phyloP scores from a whole-genome alignment of 2,888 invertebrate species.

The Odontomyia ornata region DNA sequence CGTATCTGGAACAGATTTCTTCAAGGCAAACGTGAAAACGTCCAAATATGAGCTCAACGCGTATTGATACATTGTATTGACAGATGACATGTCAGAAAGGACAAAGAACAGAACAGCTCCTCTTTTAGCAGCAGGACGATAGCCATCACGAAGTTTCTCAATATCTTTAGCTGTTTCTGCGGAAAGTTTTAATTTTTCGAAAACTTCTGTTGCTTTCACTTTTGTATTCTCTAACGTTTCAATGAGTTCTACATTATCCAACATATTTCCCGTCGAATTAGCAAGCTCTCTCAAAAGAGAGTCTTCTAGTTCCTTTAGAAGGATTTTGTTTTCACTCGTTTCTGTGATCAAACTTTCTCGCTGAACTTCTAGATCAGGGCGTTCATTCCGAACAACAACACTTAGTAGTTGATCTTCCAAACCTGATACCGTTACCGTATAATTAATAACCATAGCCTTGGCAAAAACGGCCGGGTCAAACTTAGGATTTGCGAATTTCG shows the following conservation, averaged over 20 bases:
- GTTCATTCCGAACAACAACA: slow-evolving; percentile 87
- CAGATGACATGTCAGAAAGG: slow-evolving; percentile 86
- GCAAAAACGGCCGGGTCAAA: slow-evolving; percentile 88
- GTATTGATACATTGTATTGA: slow-evolving; percentile 93
- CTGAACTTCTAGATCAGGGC: slow-evolving; percentile 88
- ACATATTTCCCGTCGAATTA: slow-evolving; percentile 89
- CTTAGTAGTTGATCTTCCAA: slow-evolving; percentile 90
- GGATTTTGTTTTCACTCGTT: slow-evolving; percentile 85
- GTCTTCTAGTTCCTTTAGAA: slow-evolving; percentile 85
- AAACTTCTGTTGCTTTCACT: slow-evolving; percentile 83
- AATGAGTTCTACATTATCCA: slow-evolving; percentile 88
- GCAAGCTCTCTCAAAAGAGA: slow-evolving; percentile 84
- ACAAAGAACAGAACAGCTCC: slow-evolving; percentile 93
- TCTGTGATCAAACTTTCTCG: slow-evolving; percentile 83
- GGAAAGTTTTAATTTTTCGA: slow-evolving; percentile 80
- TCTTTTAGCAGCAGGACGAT: slow-evolving; percentile 83
- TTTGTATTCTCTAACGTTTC: slow-evolving; percentile 89
- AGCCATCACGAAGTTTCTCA: slow-evolving; percentile 83
- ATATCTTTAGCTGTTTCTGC: slow-evolving; percentile 81
- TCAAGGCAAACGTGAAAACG: slow-evolving; percentile 82
- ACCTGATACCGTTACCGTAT: slow-evolving; percentile 86
- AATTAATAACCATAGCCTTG: slow-evolving; percentile 89
- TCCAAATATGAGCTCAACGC: slow-evolving; percentile 85
- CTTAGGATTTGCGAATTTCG: slow-evolving; percentile 87
- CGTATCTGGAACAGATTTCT: slow-evolving; percentile 84